Evolutionary conservation across 2,888 invertebrate genomes (phyloP), one percentile per base, ranked within the genome.

Genomic region (Standfussiana lucernea): DNA sequence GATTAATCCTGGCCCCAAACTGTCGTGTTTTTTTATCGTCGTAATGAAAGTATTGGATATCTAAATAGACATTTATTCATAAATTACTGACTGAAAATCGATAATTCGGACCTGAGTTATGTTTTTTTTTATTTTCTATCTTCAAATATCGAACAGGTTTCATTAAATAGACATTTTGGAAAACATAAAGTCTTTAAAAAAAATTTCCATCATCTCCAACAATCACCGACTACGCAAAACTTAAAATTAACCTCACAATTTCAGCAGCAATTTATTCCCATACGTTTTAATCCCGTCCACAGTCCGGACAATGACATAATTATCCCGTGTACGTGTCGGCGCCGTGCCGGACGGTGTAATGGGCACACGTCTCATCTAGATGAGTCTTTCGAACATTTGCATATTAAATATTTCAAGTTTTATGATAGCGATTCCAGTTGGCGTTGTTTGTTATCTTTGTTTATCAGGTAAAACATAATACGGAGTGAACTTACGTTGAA

Each of bases 291-390:
- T 82, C 75, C 75, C 75, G 72, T 56, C 42, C 59, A 65, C 62
- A 32, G 64, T 70, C n/a, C 45, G 83, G 61, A 61, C 70, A 69
- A 80, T 86, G 78, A 76, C 76, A 68, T 85, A 81, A 88, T 88
- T 88, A 88, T 75, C 68, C 7, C 73, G 69, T 66, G 80, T 84
- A 88, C 89, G 87, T 80, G 81, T 72, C 70, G 84, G 18, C 65
- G 32, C 67, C 64, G 74, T 47, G 35, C 56, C 84, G 89, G 87
- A 85, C 89, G 35, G 75, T 79, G 50, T 87, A 88, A 88, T 82
- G 84, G 80, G 79, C 81, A 79, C 88, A 89, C 88, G 88, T 88
- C 47, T 72, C 76, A 59, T 28, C 50, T 11, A 87, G 77, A 89
- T 86, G 80, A 80, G 64, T 77, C 73, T 70, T 68, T 59, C 42